phyloP scores from a whole-genome alignment of 2,797 vertebrate species.

The Erethizon dorsatum region DNA sequence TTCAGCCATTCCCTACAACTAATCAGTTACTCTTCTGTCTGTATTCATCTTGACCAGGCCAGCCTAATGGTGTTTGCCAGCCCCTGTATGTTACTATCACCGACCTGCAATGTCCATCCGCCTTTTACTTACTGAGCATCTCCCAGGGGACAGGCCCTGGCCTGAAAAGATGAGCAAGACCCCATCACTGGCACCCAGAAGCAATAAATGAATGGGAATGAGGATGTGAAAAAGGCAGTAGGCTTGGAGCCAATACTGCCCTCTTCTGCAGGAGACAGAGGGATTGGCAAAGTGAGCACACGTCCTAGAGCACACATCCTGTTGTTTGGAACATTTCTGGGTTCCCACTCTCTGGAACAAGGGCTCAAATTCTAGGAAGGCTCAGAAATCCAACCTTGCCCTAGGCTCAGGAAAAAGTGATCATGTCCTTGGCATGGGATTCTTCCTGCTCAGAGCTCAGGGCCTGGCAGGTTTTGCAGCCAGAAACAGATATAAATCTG shows the following conservation, averaged over 20 bases:
- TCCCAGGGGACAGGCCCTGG: background rate
- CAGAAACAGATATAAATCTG: conserved; percentile 85
- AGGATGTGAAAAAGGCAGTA: background rate
- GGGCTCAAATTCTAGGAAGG: conserved; percentile 31
- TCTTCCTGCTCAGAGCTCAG: conserved; percentile 80
- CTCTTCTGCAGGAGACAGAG: background rate
- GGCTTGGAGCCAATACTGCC: background rate
- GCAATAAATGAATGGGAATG: background rate
- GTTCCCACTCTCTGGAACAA: conserved; percentile 11
- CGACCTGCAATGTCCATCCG: background rate
- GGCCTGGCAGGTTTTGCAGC: conserved; percentile 78
- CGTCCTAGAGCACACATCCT: background rate
- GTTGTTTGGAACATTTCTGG: background rate
- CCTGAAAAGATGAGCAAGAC: background rate
- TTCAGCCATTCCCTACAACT: background rate
- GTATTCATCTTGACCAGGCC: background rate
- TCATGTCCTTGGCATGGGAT: conserved; percentile 70
- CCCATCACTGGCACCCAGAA: background rate
- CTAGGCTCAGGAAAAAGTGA: conserved; percentile 55
- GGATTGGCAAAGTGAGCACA: background rate
- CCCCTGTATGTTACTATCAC: background rate
- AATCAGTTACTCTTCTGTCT: background rate
- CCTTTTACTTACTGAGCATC: background rate
- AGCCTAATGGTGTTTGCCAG: background rate
- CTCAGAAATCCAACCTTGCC: conserved; percentile 64